phyloP scores from a whole-genome alignment of 2,888 invertebrate species.

The Nomada ruficornis region DNA sequence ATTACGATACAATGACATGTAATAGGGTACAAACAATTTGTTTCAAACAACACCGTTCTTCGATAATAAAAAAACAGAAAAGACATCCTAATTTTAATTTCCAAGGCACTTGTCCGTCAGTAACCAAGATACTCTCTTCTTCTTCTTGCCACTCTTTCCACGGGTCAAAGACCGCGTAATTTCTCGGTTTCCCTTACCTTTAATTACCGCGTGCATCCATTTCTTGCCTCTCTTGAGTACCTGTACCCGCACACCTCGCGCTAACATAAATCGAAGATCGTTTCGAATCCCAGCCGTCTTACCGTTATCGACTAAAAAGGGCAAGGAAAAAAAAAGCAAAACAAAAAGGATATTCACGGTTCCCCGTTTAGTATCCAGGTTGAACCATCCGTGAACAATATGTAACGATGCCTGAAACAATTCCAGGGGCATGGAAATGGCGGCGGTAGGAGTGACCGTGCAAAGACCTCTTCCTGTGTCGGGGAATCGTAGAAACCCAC shows the following conservation, averaged over 20 bases:
- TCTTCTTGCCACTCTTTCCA: background rate
- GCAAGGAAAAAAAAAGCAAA: background rate
- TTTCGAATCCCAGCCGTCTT: too few relatives aligned
- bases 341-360: background rate
- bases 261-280: too few relatives aligned
- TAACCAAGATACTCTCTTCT: background rate
- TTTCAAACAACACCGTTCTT: too few relatives aligned
- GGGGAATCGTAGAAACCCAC: slow-evolving; percentile 69
- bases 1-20: background rate
- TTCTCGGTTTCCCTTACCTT: slow-evolving; percentile 13
- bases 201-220: background rate
- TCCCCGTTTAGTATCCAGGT: background rate
- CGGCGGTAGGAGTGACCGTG: slow-evolving; percentile 56
- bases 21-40: too few relatives aligned
- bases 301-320: too few relatives aligned
- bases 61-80: too few relatives aligned
- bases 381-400: background rate
- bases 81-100: background rate
- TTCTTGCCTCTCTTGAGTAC: background rate
- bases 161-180: slow-evolving; percentile 10
- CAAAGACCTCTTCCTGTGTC: slow-evolving; percentile 55
- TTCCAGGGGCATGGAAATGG: slow-evolving; percentile 17
- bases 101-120: background rate
- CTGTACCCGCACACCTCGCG: too few relatives aligned
- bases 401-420: slow-evolving; percentile 5